These are phyloP conservation scores for Diadegma fenestrale DNA, from an alignment of 2,888 invertebrate species.

Conservation along the genomic window DNA sequence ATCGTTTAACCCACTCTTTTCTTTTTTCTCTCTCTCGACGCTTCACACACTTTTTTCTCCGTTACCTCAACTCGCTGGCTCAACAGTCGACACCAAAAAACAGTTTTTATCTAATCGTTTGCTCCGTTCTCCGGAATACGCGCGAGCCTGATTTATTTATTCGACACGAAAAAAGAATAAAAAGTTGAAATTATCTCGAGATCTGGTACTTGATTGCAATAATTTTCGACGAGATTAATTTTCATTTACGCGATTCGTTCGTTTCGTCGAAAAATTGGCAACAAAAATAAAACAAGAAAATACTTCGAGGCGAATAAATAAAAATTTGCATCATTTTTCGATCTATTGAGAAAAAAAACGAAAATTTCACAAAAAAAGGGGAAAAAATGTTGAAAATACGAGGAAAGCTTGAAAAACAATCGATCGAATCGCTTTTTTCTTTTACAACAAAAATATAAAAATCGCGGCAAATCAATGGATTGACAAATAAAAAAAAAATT, in stretches of 20 bases:
- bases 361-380: background rate
- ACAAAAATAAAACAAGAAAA: background rate
- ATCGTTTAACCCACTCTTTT: conserved; percentile 5
- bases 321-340: background rate
- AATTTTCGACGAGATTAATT: background rate
- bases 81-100: conserved; percentile 6
- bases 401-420: background rate
- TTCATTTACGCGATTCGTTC: background rate
- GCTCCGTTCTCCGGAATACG: background rate
- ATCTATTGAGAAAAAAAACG: background rate
- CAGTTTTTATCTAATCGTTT: background rate
- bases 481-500: conserved; percentile 5
- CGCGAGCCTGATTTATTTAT: background rate
- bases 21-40: background rate
- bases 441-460: background rate
- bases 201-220: conserved; percentile 5
- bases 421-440: background rate
- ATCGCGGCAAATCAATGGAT: background rate
- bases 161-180: background rate
- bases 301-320: background rate
- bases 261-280: background rate
- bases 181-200: background rate
- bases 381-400: background rate
- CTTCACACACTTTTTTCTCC: background rate
- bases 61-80: conserved; percentile 2